Conservation (phyloP, 2,797 vertebrate genomes). For the Poeciliopsis infans region DNA sequence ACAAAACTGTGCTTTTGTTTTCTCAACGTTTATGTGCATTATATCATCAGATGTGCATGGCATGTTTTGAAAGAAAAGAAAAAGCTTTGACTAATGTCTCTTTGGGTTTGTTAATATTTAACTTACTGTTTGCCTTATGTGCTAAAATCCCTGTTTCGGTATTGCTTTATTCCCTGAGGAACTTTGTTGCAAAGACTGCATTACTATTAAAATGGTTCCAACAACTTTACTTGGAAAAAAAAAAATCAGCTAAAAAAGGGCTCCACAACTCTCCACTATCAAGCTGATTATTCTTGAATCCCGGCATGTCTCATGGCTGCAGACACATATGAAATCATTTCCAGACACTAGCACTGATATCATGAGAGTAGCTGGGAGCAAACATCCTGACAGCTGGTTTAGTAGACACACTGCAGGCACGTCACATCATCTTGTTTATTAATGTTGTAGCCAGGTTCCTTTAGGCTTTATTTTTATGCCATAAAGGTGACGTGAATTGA, state of each 20-base stretch:
- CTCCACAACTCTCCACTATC: background rate
- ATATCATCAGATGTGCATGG: background rate
- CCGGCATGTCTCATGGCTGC: slow-evolving; percentile 7
- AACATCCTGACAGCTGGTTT: slow-evolving; percentile 54
- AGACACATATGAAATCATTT: slow-evolving; percentile 43
- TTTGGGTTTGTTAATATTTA: slow-evolving; percentile 49
- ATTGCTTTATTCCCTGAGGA: background rate
- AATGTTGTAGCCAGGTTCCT: slow-evolving; percentile 12
- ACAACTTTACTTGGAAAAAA: background rate
- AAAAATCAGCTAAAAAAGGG: background rate
- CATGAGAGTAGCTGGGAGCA: slow-evolving; percentile 32
- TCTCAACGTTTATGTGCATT: background rate
- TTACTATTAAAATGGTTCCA: background rate
- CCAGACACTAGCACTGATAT: slow-evolving; percentile 53
- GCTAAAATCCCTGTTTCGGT: background rate
- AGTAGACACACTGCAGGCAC: slow-evolving; percentile 18
- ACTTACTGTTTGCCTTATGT: slow-evolving; percentile 46
- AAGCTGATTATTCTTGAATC: background rate
- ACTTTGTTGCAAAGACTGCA: background rate
- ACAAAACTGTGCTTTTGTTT: background rate
- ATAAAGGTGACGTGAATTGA: background rate
- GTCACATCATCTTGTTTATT: slow-evolving; percentile 33
- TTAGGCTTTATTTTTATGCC: slow-evolving; percentile 12
- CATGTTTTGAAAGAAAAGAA: slow-evolving; percentile 3
- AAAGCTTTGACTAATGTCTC: slow-evolving; percentile 13